Conservation (phyloP, 2,797 vertebrate genomes). For the Acanthis flammea region DNA sequence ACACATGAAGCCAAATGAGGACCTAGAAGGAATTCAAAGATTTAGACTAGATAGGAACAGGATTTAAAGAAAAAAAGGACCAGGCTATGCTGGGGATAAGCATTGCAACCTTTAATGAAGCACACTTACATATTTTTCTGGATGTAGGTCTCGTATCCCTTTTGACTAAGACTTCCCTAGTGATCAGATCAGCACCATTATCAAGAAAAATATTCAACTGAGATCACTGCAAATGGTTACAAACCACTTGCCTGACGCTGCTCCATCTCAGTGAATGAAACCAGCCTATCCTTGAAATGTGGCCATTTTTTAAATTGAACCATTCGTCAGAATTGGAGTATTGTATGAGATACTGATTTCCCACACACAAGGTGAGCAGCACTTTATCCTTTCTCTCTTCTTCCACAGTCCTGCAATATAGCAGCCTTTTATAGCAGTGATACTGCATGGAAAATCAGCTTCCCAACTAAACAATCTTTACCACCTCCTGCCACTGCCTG, state of each 20-base stretch:
- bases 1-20: background rate
- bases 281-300: background rate
- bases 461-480: background rate
- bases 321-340: background rate
- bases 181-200: background rate
- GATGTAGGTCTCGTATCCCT: background rate
- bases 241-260: background rate
- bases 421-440: background rate
- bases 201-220: background rate
- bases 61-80: background rate
- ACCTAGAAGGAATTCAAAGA: background rate
- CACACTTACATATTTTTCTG: background rate
- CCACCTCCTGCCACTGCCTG: background rate
- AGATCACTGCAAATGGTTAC: background rate
- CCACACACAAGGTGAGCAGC: background rate
- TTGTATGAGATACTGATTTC: background rate
- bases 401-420: background rate
- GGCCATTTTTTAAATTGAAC: background rate
- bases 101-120: background rate
- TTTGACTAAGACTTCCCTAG: background rate
- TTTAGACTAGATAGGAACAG: background rate
- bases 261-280: background rate
- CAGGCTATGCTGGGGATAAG: background rate
- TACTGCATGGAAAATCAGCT: background rate
- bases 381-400: background rate